Conservation (phyloP, 2,797 vertebrate genomes). For the Euphonia xanthogaster region DNA sequence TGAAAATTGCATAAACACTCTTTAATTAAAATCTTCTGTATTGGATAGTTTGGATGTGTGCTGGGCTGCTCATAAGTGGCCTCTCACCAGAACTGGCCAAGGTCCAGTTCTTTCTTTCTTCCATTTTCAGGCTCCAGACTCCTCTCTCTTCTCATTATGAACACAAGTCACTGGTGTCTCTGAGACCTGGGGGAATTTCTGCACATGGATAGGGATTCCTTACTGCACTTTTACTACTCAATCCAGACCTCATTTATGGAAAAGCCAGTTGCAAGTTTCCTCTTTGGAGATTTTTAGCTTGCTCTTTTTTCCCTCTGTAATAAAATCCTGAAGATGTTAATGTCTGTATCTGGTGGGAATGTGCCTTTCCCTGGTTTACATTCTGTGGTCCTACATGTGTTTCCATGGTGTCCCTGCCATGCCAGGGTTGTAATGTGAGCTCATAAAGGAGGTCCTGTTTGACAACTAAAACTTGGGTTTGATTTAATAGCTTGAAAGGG, state of each 20-base stretch:
- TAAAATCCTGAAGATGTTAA: background rate
- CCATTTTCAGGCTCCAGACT: background rate
- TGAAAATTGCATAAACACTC: background rate
- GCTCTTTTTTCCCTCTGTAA: background rate
- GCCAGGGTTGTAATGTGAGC: background rate
- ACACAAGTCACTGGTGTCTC: background rate
- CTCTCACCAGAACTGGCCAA: background rate
- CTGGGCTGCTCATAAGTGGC: background rate
- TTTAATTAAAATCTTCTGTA: background rate
- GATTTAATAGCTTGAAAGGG: background rate
- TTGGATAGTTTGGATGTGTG: background rate
- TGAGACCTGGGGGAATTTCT: background rate
- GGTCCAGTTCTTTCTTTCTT: background rate
- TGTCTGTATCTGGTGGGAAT: background rate
- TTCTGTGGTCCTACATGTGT: rapidly evolving
- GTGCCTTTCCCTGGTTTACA: background rate
- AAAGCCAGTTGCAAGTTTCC: background rate
- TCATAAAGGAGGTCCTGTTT: background rate
- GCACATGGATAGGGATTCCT: background rate
- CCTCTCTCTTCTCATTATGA: background rate
- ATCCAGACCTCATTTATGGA: background rate
- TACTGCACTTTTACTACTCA: background rate
- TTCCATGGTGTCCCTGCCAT: background rate
- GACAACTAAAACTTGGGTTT: background rate
- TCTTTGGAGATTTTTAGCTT: background rate